Evolutionary conservation across 2,888 invertebrate species (phyloP).

Genomic region (Papilio elwesi): DNA sequence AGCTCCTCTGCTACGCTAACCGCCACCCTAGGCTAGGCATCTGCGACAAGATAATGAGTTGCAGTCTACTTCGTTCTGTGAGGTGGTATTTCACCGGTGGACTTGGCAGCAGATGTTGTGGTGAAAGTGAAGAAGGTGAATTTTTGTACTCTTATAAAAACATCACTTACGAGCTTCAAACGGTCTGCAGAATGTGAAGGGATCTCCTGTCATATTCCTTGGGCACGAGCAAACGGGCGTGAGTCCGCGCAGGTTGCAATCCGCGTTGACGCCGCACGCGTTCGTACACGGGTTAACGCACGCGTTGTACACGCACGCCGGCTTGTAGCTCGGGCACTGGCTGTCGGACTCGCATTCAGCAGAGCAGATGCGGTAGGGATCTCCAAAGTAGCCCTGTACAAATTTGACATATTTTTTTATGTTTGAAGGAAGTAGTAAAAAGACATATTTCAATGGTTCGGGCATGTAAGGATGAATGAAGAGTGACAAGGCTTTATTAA

Average conservation of each 20-base stretch:
- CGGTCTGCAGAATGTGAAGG: constrained; percentile 91
- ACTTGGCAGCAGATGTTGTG: no score
- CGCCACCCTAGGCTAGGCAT: no score
- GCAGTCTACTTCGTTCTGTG: no score
- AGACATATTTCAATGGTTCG: no score
- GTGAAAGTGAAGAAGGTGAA: background rate
- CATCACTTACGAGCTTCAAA: constrained; percentile 88
- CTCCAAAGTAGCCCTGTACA: constrained; percentile 89
- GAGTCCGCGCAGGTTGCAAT: constrained; percentile 90
- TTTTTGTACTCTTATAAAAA: background rate
- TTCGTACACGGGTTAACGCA: constrained; percentile 93
- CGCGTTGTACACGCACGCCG: constrained; percentile 91
- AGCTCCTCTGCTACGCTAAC: no score
- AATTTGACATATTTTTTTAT: background rate
- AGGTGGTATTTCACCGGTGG: no score
- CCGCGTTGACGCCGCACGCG: constrained; percentile 91
- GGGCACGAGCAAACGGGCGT: constrained; percentile 95
- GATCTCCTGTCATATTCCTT: constrained; percentile 93
- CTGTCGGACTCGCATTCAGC: constrained; percentile 92
- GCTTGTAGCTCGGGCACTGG: constrained; percentile 90
- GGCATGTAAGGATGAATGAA: background rate
- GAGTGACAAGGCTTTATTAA: background rate
- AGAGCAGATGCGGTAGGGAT: constrained; percentile 89
- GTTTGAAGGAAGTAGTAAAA: no score
- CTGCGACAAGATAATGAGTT: no score